Evolutionary conservation across 1,140 invertebrate genomes (phyloP).

Genomic region (Eumeta japonica): DNA sequence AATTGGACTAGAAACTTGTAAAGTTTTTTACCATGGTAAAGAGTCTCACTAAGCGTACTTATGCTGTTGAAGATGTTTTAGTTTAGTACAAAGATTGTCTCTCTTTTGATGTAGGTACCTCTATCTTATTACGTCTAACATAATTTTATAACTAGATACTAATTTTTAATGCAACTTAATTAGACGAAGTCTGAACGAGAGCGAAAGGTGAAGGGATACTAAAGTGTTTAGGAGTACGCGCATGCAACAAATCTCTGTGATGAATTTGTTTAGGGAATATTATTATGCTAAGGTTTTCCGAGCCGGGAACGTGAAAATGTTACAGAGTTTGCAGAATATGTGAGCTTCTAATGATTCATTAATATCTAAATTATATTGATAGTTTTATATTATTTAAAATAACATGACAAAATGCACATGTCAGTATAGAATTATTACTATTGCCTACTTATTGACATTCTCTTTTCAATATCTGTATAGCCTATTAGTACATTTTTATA

Average conservation of each 20-base stretch:
- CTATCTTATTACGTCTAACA: slow-evolving; percentile 43
- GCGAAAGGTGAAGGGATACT: slow-evolving; percentile 30
- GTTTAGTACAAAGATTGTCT: slow-evolving; percentile 50
- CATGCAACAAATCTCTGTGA: slow-evolving; percentile 48
- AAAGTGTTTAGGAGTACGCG: slow-evolving; percentile 22
- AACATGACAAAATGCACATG: slow-evolving; percentile 36
- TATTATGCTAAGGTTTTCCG: no score
- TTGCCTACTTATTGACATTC: no score
- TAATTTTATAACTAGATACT: slow-evolving; percentile 28
- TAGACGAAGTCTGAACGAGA: slow-evolving; percentile 28
- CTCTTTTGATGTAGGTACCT: slow-evolving; percentile 51
- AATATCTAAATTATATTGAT: no score
- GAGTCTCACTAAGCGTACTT: slow-evolving; percentile 51
- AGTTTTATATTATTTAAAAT: no score
- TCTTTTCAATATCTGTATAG: no score
- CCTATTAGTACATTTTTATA: no score
- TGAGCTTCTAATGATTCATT: slow-evolving; percentile 38
- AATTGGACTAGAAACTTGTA: no score
- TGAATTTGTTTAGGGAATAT: slow-evolving; percentile 45
- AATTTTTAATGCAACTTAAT: slow-evolving; percentile 25
- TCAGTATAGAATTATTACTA: slow-evolving; percentile 21
- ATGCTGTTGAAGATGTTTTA: slow-evolving; percentile 34
- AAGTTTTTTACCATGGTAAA: no score
- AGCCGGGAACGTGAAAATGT: no score
- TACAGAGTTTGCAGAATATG: no score